Percentiles rank a stretch among this genome's conserved stretches.
Conservation (phyloP, 2,888 invertebrate genomes). For the Melikaiella ostensackeni region DNA sequence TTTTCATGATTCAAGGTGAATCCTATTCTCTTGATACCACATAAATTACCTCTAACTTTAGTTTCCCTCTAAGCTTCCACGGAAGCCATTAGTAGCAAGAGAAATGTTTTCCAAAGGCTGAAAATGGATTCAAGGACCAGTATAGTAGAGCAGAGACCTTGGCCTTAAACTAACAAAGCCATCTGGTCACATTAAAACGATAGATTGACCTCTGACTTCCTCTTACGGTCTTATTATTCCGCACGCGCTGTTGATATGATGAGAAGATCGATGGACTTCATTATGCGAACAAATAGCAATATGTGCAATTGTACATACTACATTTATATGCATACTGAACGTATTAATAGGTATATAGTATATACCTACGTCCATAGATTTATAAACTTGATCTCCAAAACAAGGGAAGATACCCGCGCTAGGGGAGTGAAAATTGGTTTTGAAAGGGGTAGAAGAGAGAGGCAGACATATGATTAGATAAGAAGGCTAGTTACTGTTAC, state of each 20-base stretch:
- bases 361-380: too few species aligned
- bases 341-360: too few species aligned
- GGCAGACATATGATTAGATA: too few species aligned
- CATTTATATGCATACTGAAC: too few species aligned
- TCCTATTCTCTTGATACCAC: constrained; percentile 19
- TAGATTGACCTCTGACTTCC: not conserved
- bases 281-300: too few species aligned
- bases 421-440: too few species aligned
- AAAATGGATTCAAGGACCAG: constrained; percentile 24
- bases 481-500: too few species aligned
- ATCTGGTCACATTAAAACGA: not conserved
- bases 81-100: constrained; percentile 6
- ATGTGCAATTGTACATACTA: too few species aligned
- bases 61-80: not conserved
- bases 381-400: too few species aligned
- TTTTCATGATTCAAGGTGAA: not conserved
- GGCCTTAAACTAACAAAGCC: not conserved
- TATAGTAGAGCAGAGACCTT: not conserved
- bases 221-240: not conserved
- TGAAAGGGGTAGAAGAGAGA: too few species aligned
- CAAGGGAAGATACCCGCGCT: too few species aligned
- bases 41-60: constrained; percentile 29
- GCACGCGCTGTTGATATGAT: not conserved
- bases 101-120: constrained; percentile 23
- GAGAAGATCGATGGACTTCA: not conserved